A percentile compares a stretch with the other conserved stretches of the same genome.
Conservation (phyloP, 1,140 invertebrate genomes). For the Branchinecta lindahli region DNA sequence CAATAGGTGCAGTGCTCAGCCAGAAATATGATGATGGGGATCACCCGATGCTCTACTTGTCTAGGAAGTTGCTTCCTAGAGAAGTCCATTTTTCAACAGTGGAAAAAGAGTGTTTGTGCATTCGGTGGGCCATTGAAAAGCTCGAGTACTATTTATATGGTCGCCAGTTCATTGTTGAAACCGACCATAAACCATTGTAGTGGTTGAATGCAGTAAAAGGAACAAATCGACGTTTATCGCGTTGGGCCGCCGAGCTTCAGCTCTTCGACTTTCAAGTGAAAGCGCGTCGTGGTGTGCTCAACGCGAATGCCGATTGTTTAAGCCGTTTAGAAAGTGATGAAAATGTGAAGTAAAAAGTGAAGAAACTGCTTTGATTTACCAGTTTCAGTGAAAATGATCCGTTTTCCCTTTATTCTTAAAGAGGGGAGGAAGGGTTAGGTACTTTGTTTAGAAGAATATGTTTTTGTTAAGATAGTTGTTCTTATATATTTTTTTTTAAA, state of each 20-base stretch:
- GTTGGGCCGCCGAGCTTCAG: constrained; percentile 21
- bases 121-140: constrained; percentile 29
- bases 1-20: constrained; percentile 24
- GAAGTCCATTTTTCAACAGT: constrained; percentile 31
- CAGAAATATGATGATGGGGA: constrained; percentile 26
- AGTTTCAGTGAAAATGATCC: too few relatives aligned
- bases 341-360: too few relatives aligned
- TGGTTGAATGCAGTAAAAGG: constrained; percentile 30
- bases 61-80: constrained; percentile 24
- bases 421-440: too few relatives aligned
- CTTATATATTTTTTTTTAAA: too few relatives aligned
- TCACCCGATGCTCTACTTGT: constrained; percentile 33
- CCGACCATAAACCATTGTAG: constrained; percentile 31
- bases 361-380: too few relatives aligned
- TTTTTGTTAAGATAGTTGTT: too few relatives aligned
- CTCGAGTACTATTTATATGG: constrained; percentile 29
- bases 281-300: too few relatives aligned
- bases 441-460: too few relatives aligned
- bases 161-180: constrained; percentile 29
- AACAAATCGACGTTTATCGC: constrained; percentile 22
- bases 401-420: too few relatives aligned
- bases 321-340: too few relatives aligned
- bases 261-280: too few relatives aligned
- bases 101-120: constrained; percentile 32
- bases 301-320: too few relatives aligned